Base-by-base conservation (phyloP, 30 jellyfish, hydroid and myxozoan species). In the Turritopsis dohrnii region DNA sequence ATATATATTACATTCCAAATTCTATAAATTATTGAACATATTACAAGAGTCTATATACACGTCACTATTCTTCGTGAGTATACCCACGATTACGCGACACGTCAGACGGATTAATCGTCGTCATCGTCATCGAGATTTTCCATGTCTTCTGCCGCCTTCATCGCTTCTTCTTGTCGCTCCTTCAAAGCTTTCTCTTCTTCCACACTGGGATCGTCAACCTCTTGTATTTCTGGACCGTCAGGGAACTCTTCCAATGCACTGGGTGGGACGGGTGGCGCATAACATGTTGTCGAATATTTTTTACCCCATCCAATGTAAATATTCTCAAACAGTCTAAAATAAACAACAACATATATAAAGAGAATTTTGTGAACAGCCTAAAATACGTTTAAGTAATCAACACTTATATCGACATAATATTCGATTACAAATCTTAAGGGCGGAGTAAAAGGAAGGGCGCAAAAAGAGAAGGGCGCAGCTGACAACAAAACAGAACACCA, bases 81-180 rank as follows among this genome's bases (percentile, higher is more conserved):
- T 41, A 41, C 13, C 5, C 60, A 41, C 5, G 60, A 41, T 41
- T 3, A 41, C 13, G 13, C 5, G 60, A 41, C 5, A 13, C 60
- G 60, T 3, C 60, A 41, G 60, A 3, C 16, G 19, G n/a, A 69
- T 3, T 88, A 96, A 54, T 92, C 98, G 17, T 92, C 96, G 31
- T 92, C 96, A 21, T 92, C 98, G 26, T 92, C 98, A 54, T 92
- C 98, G 75, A 76, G 85, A 19, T 90, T 94, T 65, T 92, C 98
- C 89, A 87, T 81, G 71, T 87, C 96, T 86, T 92, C 98, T 83
- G 89, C 96, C 53, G 87, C 98, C 74, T 71, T 71, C 93, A 81
- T 66, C 18, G 96, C 96, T 75, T 92, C 98, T 74, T 88, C 96
- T 69, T 92, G 88, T 65, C 95, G 91, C 65, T 82, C 88, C 87